These are phyloP conservation scores for Hirudinaria manillensis DNA, from an alignment of 2,888 invertebrate species.

Conservation along the genomic window DNA sequence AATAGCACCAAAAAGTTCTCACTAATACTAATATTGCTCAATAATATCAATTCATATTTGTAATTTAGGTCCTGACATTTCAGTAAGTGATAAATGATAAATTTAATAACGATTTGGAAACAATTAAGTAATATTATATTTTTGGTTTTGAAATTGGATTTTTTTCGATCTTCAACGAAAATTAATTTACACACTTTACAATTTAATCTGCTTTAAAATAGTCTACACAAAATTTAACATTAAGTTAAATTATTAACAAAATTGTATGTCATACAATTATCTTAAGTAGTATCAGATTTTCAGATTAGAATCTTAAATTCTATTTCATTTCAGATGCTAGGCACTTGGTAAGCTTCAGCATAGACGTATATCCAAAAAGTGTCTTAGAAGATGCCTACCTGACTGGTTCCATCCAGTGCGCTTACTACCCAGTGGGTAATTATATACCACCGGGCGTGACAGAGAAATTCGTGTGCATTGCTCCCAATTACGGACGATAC, in stretches of 20 bases:
- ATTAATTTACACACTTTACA: no score
- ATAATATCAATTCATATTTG: neutral
- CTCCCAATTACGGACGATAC: neutral
- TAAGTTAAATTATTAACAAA: no score
- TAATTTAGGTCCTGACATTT: neutral
- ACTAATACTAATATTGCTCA: no score
- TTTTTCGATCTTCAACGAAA: no score
- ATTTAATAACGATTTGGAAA: neutral
- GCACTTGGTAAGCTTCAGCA: neutral
- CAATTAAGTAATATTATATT: no score
- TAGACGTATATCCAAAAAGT: neutral
- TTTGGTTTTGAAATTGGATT: no score
- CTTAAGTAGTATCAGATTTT: no score
- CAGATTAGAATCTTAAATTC: neutral
- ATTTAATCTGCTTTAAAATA: no score
- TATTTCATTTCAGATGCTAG: neutral
- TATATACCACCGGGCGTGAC: neutral
- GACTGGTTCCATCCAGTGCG: conserved; percentile 5
- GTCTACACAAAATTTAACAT: no score
- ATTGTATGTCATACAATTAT: no score
- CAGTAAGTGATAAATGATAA: neutral
- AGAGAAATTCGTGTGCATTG: neutral
- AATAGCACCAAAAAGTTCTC: neutral
- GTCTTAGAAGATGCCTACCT: neutral
- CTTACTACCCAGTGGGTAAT: neutral